Evolutionary conservation across 2,113 vertebrate genomes (phyloP).

Genomic region (Petaurus breviceps): DNA sequence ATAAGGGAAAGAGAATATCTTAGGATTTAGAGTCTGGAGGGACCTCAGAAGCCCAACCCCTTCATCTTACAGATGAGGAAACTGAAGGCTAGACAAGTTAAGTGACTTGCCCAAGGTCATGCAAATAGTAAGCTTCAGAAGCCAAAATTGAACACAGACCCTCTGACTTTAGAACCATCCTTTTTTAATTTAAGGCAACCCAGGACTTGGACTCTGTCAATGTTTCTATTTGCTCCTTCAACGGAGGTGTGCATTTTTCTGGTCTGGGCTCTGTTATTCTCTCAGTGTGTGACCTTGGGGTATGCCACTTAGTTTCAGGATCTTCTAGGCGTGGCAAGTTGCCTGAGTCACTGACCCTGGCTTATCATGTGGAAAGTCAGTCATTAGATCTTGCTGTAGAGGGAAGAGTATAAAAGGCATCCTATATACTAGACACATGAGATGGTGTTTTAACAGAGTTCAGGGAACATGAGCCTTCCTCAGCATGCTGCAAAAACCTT

Average conservation of each 20-base stretch:
- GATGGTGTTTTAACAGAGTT: neutral
- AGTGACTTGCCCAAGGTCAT: neutral
- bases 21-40: neutral
- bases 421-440: neutral
- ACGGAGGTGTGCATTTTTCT: neutral
- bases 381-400: neutral
- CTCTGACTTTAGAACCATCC: neutral
- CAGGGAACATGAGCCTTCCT: neutral
- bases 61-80: neutral
- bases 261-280: neutral
- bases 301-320: neutral
- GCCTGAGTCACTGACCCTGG: neutral
- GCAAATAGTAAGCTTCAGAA: neutral
- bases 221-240: neutral
- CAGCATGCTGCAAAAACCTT: neutral
- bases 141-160: neutral
- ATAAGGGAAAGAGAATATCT: neutral
- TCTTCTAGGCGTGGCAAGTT: neutral
- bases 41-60: neutral
- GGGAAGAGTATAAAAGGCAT: neutral
- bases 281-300: neutral
- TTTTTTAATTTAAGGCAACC: neutral
- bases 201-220: neutral
- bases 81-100: neutral
- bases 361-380: slow-evolving; percentile 1